Evolutionary conservation across 2,113 vertebrate genomes (phyloP).

Genomic region (Cercocebus atys): DNA sequence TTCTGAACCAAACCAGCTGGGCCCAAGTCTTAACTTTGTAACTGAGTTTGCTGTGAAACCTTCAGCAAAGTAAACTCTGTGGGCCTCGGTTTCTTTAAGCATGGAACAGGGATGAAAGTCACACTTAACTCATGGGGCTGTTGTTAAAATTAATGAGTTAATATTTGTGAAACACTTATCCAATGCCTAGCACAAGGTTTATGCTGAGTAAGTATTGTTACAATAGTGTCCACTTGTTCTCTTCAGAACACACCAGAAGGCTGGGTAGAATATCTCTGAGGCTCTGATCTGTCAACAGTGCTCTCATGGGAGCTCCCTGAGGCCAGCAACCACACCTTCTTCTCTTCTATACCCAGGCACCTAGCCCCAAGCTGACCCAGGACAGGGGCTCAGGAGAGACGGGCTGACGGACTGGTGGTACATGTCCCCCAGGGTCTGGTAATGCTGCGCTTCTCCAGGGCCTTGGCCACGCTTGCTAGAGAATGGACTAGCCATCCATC

Average conservation of each 20-base stretch:
- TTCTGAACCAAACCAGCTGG: neutral
- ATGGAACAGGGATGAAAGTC: too few species aligned
- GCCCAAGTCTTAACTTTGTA: neutral
- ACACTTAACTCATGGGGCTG: neutral
- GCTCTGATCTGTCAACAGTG: neutral
- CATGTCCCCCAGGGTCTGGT: neutral
- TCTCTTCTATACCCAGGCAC: neutral
- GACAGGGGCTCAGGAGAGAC: too few species aligned
- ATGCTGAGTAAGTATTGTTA: rapidly evolving
- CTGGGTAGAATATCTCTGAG: neutral
- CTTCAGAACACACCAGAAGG: neutral
- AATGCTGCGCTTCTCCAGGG: neutral
- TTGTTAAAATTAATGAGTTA: neutral
- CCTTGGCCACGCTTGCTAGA: neutral
- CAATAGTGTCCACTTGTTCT: neutral
- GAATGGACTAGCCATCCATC: neutral
- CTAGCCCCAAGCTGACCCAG: rapidly evolving
- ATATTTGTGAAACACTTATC: rapidly evolving
- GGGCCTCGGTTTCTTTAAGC: neutral
- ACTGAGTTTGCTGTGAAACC: rapidly evolving
- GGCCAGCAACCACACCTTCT: neutral
- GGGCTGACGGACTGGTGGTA: rapidly evolving
- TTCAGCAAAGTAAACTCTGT: neutral
- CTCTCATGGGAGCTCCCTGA: neutral
- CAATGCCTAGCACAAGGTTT: neutral